Percentiles rank a stretch among this genome's conserved stretches.
Conservation (phyloP, 2,113 vertebrate species). For the Esox niger region DNA sequence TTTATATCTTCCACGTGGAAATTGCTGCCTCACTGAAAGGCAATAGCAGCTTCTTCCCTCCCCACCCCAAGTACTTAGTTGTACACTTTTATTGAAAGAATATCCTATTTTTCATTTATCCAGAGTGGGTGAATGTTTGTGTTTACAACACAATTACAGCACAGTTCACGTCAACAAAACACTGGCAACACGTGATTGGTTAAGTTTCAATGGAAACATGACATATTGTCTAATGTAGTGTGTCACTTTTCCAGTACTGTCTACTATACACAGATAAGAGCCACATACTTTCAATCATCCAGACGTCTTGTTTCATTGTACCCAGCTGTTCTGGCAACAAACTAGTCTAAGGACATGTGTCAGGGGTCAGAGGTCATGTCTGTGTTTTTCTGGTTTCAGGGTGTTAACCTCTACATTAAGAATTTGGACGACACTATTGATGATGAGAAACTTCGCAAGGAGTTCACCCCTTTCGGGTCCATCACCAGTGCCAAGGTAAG, state of each 20-base stretch:
- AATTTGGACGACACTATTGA: slow-evolving; percentile 98
- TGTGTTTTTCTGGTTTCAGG: slow-evolving; percentile 67
- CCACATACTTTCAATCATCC: neutral
- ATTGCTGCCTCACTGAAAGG: no score
- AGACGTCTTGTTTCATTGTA: neutral
- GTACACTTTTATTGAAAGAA: no score
- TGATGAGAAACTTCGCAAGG: slow-evolving; percentile 96
- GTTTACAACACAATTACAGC: no score
- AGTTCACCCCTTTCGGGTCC: slow-evolving; percentile 96
- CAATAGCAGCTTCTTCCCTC: no score
- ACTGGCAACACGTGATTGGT: no score
- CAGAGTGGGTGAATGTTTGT: no score
- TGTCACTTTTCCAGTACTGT: neutral
- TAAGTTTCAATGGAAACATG: no score
- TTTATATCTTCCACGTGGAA: no score
- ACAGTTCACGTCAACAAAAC: no score
- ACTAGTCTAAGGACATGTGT: neutral
- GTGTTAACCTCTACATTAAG: slow-evolving; percentile 98
- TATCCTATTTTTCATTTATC: no score
- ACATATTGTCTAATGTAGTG: no score
- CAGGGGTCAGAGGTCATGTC: neutral
- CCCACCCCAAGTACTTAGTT: no score
- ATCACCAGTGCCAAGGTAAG: slow-evolving; percentile 97
- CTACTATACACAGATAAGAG: neutral
- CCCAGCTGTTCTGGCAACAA: neutral